A percentile compares a stretch with the other conserved stretches of the same genome.
phyloP scores from a whole-genome alignment of 2,888 invertebrate genomes.

The Pachliopta kotzebuea region DNA sequence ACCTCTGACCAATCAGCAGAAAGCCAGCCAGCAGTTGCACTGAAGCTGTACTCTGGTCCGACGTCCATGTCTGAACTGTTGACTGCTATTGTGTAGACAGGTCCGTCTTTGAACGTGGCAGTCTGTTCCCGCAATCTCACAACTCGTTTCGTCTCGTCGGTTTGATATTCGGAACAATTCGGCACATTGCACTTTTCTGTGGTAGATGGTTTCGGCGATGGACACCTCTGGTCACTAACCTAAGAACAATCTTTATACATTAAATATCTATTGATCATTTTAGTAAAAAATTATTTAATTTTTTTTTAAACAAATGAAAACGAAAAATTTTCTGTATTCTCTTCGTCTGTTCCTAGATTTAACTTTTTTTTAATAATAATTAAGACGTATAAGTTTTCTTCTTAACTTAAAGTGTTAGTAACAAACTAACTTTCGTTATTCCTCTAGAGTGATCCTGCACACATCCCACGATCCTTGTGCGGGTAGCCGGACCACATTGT shows the following conservation, averaged over 20 bases:
- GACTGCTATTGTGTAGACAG: conserved; percentile 62
- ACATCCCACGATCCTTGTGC: conserved; percentile 87
- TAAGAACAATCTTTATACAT: conserved; percentile 33
- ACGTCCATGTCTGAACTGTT: conserved; percentile 59
- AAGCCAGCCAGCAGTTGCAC: conserved; percentile 74
- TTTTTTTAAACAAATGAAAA: no score
- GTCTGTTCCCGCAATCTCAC: conserved; percentile 50
- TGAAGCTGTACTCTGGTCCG: conserved; percentile 67
- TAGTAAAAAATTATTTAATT: no score
- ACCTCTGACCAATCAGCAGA: conserved; percentile 82
- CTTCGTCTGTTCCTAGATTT: no score
- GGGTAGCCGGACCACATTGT: conserved; percentile 87
- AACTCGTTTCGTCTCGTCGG: conserved; percentile 45
- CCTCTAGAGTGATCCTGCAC: conserved; percentile 80
- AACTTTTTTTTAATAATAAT: no score
- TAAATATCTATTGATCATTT: not conserved
- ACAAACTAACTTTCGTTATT: conserved; percentile 62
- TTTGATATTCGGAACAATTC: conserved; percentile 45
- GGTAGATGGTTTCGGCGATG: conserved; percentile 53
- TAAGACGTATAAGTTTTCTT: not conserved
- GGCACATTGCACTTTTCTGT: conserved; percentile 61
- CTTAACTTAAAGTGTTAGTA: not conserved
- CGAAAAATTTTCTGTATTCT: no score
- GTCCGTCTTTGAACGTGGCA: conserved; percentile 64
- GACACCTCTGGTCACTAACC: conserved; percentile 69